Evolutionary conservation across 2,113 vertebrate genomes (phyloP), one percentile per base, ranked within the genome.

Genomic region (Pangasianodon gigas): DNA sequence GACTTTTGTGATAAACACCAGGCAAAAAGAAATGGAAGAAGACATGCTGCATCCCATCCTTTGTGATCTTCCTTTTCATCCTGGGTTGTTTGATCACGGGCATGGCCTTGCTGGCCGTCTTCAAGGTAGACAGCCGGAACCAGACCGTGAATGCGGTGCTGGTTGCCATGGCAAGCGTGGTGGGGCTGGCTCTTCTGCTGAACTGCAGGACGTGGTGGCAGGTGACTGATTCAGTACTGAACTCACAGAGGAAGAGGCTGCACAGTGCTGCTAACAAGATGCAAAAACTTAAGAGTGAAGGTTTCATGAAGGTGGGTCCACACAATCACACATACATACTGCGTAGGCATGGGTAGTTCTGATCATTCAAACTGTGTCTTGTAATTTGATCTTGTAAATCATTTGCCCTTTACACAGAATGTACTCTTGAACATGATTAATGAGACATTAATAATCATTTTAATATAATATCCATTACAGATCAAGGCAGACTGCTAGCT

Each of bases 201-300:
- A 99, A 99, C 93, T 98, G 97, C 88, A 96, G 96, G n/a, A 99
- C 97, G 0, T 99, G 98, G 98, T 99, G 98, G 98, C 97, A 96
- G 92, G 97, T 99, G 87, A 95, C 97, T 60, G 98, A 99, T 92
- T 99, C 98, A 0, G 96, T 99, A 88, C 93, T 99, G 79, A 97
- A 99, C 93, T 99, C 98, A 0, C 98, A 99, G 90, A 96, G 98
- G 89, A 99, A 99, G 87, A 95, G 98, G 71, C 98, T 99, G 54
- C 98, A 99, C 92, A 90, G 92, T 7, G 98, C 98, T 16, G 98
- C 98, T 91, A 97, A 97, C 95, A 98, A 93, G 93, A 95, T 99
- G 94, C 96, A 97, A 95, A 98, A 97, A 79, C 87, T 99, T 89
- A 99, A 99, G 94, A 98, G 98, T 0, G 98, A 99, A 86, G 98